Conservation (phyloP, 2,797 vertebrate genomes). For the Sandelia bainsii region DNA sequence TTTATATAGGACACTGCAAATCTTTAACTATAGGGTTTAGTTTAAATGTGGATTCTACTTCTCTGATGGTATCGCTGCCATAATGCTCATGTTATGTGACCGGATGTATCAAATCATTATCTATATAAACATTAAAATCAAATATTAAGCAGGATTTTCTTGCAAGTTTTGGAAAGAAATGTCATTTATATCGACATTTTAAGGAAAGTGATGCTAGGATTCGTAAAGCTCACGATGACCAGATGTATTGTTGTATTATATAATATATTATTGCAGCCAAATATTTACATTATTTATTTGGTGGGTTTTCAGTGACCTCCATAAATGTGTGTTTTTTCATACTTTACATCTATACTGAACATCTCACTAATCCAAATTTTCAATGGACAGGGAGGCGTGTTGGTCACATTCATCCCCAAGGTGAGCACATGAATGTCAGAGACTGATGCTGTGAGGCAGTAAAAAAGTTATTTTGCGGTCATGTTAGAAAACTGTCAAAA, state of each 20-base stretch:
- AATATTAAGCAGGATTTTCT: not conserved
- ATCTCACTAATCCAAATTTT: not conserved
- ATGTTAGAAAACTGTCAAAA: not conserved
- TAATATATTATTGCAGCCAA: not conserved
- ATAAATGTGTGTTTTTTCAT: too few relatives aligned
- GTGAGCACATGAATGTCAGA: not conserved
- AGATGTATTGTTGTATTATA: not conserved
- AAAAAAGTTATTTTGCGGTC: conserved; percentile 2
- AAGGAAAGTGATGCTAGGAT: too few relatives aligned
- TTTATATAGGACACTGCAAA: not conserved
- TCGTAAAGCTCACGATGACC: too few relatives aligned
- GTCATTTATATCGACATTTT: too few relatives aligned
- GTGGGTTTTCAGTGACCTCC: not conserved
- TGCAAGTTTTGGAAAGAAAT: not conserved
- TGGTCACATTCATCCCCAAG: not conserved
- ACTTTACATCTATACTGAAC: not conserved
- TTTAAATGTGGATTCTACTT: too few relatives aligned
- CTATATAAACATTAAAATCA: not conserved
- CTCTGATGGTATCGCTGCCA: not conserved
- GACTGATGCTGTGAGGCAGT: not conserved
- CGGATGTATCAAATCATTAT: not conserved
- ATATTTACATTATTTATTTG: not conserved
- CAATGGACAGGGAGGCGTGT: not conserved
- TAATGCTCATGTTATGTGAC: not conserved
- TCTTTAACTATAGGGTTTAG: too few relatives aligned